Evolutionary conservation across 2,797 vertebrate genomes (phyloP), one percentile per base, ranked within the genome.

Genomic region (Eulemur rubriventer): DNA sequence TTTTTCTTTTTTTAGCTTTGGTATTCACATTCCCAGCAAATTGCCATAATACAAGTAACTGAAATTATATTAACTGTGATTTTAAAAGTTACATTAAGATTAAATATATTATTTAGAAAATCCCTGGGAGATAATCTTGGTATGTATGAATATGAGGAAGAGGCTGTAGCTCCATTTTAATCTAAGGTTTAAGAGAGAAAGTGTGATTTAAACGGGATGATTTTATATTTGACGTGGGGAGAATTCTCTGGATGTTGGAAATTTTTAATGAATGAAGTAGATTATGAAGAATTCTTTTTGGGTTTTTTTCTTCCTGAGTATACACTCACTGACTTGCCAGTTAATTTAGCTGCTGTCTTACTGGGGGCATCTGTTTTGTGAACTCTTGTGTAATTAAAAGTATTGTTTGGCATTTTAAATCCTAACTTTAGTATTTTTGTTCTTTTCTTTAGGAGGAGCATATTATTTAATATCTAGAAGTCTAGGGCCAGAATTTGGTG

Each of bases 381-480:
- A 83, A 82, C 1, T 95, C 33, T 82, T 85, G 41, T 69, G 38
- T 57, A 81, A 79, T 75, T 69, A 57, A 85, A 38, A 93, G 63
- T 33, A 26, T 35, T 81, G 13, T 67, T 79, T 52, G 30, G 50
- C 61, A 75, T 85, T 97, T 84, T 63, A 95, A 91, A 93, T 73
- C 24, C 83, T 97, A 96, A 95, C 50, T 78, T 76, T n/a, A 92
- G 7, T 75, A 35, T 52, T 86, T 85, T 33, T 78, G 20, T 82
- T 61, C 10, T 84, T 92, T 87, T 35, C 16, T 97, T 72, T 97
- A 99, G 99, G 99, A 87, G 99, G 99, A 95, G 99, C 99, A 0
- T 99, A 99, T 98, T 99, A 99, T 97, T 98, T 99, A 98, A 99
- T 99, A 98, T 99, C 99, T 16, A 99, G 99, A 98, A 99, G 99